Conservation (phyloP, 2,797 vertebrate species). For the Florisuga fusca region DNA sequence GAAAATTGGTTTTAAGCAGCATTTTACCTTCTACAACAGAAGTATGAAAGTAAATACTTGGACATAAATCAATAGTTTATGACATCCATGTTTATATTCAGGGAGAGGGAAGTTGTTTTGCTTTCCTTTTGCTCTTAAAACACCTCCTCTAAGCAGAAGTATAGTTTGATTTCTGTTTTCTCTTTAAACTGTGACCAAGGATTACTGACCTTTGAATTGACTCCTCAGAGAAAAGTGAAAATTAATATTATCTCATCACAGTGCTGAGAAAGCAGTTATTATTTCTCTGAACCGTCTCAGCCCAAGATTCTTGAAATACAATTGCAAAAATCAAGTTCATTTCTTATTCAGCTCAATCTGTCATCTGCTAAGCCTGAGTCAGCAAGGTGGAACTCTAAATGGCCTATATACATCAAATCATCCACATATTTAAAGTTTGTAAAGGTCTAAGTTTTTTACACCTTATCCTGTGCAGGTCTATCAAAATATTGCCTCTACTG, state of each 20-base stretch:
- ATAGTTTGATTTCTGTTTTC: conserved; percentile 22
- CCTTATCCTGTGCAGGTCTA: background rate
- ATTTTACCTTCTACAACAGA: background rate
- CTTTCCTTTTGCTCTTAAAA: background rate
- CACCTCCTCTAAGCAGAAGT: background rate
- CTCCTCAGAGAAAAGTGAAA: background rate
- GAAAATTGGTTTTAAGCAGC: background rate
- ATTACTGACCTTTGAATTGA: background rate
- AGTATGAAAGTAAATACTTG: background rate
- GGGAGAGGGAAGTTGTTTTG: background rate
- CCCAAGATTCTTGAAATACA: background rate
- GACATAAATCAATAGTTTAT: background rate
- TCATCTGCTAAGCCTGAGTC: background rate
- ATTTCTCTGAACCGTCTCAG: background rate
- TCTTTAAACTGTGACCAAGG: conserved; percentile 4
- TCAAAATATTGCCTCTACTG: background rate
- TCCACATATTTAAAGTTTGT: background rate
- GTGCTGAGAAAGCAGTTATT: background rate
- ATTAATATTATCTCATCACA: background rate
- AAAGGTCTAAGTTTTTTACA: background rate
- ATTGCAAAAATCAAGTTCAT: background rate
- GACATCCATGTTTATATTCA: background rate
- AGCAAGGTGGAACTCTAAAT: background rate
- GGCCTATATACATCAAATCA: background rate
- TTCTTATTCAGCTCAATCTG: background rate